Percentiles rank a stretch among this genome's conserved stretches.
phyloP scores from a whole-genome alignment of 1,140 invertebrate species.

The Zaprionus vittiger region DNA sequence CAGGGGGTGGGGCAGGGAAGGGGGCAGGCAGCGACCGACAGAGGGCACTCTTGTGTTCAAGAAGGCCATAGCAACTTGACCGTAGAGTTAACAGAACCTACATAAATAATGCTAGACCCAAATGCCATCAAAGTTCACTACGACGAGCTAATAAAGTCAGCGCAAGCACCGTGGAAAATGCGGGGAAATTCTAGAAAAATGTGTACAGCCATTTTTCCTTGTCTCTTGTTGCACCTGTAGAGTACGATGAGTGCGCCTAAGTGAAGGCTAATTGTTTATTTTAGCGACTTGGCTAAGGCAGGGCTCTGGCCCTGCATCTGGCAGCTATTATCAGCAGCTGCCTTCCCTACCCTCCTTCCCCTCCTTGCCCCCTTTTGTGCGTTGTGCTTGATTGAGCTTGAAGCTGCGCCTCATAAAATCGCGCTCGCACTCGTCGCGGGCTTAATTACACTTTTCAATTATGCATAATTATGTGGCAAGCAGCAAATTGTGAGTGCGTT shows the following conservation, averaged over 20 bases:
- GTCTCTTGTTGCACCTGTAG: not conserved
- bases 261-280: not conserved
- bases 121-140: constrained; percentile 9
- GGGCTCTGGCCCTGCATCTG: constrained; percentile 28
- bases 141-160: not conserved
- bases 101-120: constrained; percentile 1
- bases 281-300: not conserved
- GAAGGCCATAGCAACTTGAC: constrained; percentile 8
- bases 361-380: not conserved
- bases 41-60: not conserved
- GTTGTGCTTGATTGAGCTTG: constrained; percentile 70
- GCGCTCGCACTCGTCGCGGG: constrained; percentile 31
- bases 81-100: constrained; percentile 15
- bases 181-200: not conserved
- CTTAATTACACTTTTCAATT: constrained; percentile 81
- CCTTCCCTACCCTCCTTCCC: not conserved
- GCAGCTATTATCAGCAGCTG: constrained; percentile 65
- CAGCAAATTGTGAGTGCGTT: constrained; percentile 62
- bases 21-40: not conserved
- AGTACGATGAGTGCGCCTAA: not conserved
- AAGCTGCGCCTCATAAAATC: constrained; percentile 72
- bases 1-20: not conserved
- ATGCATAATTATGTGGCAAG: constrained; percentile 79
- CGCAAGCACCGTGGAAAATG: not conserved
- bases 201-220: not conserved